Base-by-base conservation (phyloP, 1,140 invertebrate species). In the Tribolium madens region DNA sequence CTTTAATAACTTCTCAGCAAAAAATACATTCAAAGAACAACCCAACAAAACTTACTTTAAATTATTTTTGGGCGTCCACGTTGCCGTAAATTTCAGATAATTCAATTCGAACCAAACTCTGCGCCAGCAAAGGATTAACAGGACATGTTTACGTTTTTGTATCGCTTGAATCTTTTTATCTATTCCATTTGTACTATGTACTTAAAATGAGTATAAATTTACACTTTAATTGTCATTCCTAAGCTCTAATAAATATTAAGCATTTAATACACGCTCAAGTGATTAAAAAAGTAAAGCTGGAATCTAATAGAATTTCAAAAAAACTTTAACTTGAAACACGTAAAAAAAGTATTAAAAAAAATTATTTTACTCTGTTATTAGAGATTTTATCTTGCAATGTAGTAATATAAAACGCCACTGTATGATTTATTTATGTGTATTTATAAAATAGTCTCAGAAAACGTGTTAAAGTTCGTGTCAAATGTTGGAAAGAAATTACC, bases 81-180 rank as follows among this genome's bases (percentile, higher is more conserved):
- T 18, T 14, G 21, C 17, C 21, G 21, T 64, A 64, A 64, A 64
- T 64, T 64, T 64, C 17, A 26, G 57, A 64, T 31, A 64, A 64
- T 64, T 64, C 57, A 64, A 64, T 64, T 33, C 18, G 26, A 14
- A 64, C 12, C 26, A 26, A 33, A 64, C 31, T 64, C 57, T 31
- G 26, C 14, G 26, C 26, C 57, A 33, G 26, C 9, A 31, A 18
- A 31, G 26, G 26, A 64, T 31, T 64, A 64, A 64, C 57, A 33
- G 21, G 26, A 64, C 57, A 64, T 64, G 57, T 64, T 64, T 64
- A 33, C 52, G 57, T 64, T 64, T 64, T 64, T 64, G 14, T 21
- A 57, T 57, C 14, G 15, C 52, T 57, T 57, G 10, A 57, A 17
- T 57, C 52, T n/a, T 12, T 57, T 21, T 57, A 57, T 21, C 10